Evolutionary conservation across 2,797 vertebrate genomes (phyloP).

Genomic region (Macroramphosus scolopax): DNA sequence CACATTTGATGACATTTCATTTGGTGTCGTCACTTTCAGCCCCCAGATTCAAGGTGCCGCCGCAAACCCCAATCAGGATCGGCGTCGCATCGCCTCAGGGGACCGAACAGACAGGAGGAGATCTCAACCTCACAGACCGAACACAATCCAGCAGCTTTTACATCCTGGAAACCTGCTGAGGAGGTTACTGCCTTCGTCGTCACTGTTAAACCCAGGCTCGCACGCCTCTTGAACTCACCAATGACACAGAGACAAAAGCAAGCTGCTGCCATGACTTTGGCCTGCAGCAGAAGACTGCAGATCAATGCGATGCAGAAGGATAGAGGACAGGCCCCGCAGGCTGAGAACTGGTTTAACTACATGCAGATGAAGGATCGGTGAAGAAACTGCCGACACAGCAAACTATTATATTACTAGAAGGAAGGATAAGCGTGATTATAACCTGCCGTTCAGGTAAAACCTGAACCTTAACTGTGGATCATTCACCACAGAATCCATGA

Average conservation of each 20-base stretch:
- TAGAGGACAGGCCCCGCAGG: conserved; percentile 14
- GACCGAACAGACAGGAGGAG: conserved; percentile 29
- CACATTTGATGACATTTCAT: too few species aligned
- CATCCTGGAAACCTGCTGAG: conserved; percentile 70
- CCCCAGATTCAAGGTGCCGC: conserved; percentile 30
- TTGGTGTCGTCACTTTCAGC: too few species aligned
- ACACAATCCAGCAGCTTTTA: conserved; percentile 54
- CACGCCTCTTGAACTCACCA: conserved; percentile 28
- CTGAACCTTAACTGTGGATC: conserved; percentile 21
- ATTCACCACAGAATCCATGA: too few species aligned
- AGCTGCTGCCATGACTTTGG: background rate
- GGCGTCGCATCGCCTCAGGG: conserved; percentile 22
- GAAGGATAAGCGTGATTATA: background rate
- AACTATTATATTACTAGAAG: background rate
- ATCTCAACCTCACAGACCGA: conserved; percentile 23
- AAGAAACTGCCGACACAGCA: conserved; percentile 8
- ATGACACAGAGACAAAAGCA: background rate
- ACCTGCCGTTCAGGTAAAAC: conserved; percentile 42
- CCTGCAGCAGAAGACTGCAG: background rate
- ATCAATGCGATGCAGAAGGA: background rate
- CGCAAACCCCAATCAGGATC: conserved; percentile 16
- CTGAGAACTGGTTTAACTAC: conserved; percentile 21
- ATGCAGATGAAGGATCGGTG: conserved; percentile 1
- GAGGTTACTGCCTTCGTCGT: conserved; percentile 60
- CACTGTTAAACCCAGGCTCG: conserved; percentile 28